Evolutionary conservation across 1,140 invertebrate species (phyloP), one percentile per base, ranked within the genome.

Genomic region (Samia ricini): DNA sequence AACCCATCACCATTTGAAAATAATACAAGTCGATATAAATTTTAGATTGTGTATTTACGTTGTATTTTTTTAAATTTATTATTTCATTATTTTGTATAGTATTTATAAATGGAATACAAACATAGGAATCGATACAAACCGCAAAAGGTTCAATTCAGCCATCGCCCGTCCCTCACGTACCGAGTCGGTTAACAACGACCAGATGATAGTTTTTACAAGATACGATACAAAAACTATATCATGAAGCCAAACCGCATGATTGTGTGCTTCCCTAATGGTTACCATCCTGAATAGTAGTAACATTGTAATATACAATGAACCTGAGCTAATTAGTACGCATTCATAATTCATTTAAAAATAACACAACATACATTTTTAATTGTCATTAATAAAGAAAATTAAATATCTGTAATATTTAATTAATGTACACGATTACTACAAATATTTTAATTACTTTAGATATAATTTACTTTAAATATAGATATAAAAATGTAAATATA

Each of bases 71-170:
- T n/a, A n/a, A n/a, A n/a, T n/a, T n/a, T n/a, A n/a, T 15, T 42
- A 12, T 42, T 15, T 42, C 15, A 8, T 42, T 15, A 42, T 15
- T 42, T 42, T 42, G 33, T 42, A 42, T n/a, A n/a, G 33, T 42
- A 42, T 42, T 42, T 42, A 42, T 42, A 42, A 42, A 42, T 42
- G 10, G 33, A 42, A 42, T 42, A 42, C 33, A 42, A 42, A 42
- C 33, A 42, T 42, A 42, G 12, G 33, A 42, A 42, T 42, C 8
- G 33, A 15, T 42, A 12, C 10, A 42, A 42, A 42, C 33, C 33
- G 33, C 33, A 42, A 42, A 29, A 42, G 33, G 33, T 42, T 42
- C n/a, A n/a, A n/a, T n/a, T n/a, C 33, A 42, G 33, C 3, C 33
- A 42, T 4, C 33, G 33, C 4, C 33, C 12, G 33, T 42, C 33